Conservation (phyloP, 1,140 invertebrate species). For the Akabosia matsudoensis region DNA sequence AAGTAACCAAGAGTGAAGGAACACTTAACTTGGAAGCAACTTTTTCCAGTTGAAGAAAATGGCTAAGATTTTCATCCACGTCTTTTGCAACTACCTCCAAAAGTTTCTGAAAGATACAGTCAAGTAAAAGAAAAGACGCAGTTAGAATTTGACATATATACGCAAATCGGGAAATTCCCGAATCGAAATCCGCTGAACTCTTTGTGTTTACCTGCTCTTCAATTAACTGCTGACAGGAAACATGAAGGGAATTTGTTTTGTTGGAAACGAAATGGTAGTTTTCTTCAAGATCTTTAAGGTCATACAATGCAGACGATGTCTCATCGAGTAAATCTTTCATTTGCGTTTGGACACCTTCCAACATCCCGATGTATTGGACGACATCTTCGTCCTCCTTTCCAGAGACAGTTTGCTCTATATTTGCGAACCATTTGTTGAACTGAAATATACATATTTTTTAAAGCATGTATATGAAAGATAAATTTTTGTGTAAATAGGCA, state of each 20-base stretch:
- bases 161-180: no score
- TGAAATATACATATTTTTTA: conserved; percentile 43
- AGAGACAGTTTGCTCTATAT: conserved; percentile 62
- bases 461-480: neutral
- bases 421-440: conserved; percentile 66
- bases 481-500: neutral
- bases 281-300: conserved; percentile 66
- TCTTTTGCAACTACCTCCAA: conserved; percentile 73
- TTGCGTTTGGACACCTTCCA: conserved; percentile 65
- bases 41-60: conserved; percentile 79
- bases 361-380: conserved; percentile 66
- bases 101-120: conserved; percentile 59
- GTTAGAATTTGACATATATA: neutral
- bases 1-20: conserved; percentile 73
- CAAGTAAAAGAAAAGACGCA: conserved; percentile 22
- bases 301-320: conserved; percentile 67
- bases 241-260: conserved; percentile 85
- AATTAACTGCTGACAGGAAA: conserved; percentile 82
- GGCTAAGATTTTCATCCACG: conserved; percentile 74
- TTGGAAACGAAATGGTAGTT: conserved; percentile 80
- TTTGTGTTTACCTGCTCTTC: conserved; percentile 66
- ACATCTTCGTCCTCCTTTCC: conserved; percentile 64
- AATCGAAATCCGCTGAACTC: neutral
- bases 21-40: conserved; percentile 75
- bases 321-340: conserved; percentile 67